Evolutionary conservation across 2,888 invertebrate genomes (phyloP).

Genomic region (Hypsopygia costalis): DNA sequence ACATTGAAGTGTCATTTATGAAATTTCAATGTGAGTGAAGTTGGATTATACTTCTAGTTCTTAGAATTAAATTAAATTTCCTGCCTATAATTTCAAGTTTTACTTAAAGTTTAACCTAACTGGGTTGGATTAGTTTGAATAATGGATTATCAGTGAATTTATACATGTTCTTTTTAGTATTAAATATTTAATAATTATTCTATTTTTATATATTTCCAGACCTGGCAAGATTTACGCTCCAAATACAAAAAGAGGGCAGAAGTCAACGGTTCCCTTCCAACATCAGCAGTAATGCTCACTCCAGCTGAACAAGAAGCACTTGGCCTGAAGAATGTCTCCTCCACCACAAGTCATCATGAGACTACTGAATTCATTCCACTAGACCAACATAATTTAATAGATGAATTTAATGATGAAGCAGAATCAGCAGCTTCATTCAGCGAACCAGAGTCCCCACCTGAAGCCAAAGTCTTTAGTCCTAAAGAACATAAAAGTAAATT

Average conservation of each 20-base stretch:
- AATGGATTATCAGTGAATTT: too few species aligned
- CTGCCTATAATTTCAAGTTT: too few species aligned
- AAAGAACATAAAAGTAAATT: conserved; percentile 26
- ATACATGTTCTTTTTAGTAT: too few species aligned
- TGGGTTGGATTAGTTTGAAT: too few species aligned
- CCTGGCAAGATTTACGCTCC: conserved; percentile 66
- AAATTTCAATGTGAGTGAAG: too few species aligned
- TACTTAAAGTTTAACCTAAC: too few species aligned
- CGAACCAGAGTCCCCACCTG: conserved; percentile 49
- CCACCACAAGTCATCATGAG: conserved; percentile 39
- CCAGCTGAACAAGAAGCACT: conserved; percentile 51
- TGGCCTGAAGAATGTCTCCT: conserved; percentile 44
- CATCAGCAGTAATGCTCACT: conserved; percentile 39
- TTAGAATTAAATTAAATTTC: too few species aligned
- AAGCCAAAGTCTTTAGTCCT: conserved; percentile 44
- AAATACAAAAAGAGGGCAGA: conserved; percentile 48
- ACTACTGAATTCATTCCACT: conserved; percentile 45
- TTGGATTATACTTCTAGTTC: too few species aligned
- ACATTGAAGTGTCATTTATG: too few species aligned
- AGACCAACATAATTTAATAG: conserved; percentile 33
- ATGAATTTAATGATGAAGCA: conserved; percentile 34
- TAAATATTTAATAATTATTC: too few species aligned
- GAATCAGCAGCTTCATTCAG: conserved; percentile 39
- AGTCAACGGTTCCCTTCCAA: conserved; percentile 39
- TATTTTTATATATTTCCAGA: conserved; percentile 36